Evolutionary conservation across 2,888 invertebrate genomes (phyloP).

Genomic region (Agrotis clavis): DNA sequence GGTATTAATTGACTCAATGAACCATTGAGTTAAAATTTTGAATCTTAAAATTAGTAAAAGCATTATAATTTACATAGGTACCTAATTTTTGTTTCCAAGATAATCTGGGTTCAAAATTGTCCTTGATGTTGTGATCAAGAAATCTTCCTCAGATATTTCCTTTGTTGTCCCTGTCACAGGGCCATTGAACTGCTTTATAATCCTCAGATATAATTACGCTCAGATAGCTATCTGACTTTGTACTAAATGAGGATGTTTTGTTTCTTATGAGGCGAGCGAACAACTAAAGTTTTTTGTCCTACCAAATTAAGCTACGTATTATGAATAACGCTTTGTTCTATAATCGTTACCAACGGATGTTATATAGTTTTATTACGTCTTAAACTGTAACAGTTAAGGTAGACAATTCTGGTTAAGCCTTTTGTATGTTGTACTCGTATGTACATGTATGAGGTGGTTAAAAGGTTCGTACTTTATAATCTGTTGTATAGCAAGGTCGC

Average conservation of each 20-base stretch:
- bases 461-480: background rate
- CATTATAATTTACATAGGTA: constrained; percentile 18
- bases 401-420: background rate
- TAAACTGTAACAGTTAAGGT: constrained; percentile 30
- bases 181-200: constrained; percentile 71
- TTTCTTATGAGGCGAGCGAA: constrained; percentile 67
- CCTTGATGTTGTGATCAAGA: constrained; percentile 30
- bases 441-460: background rate
- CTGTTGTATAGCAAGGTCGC: background rate
- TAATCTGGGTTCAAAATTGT: constrained; percentile 28
- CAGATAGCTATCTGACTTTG: constrained; percentile 80
- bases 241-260: constrained; percentile 84
- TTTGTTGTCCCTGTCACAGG: constrained; percentile 55
- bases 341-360: constrained; percentile 65
- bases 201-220: constrained; percentile 82
- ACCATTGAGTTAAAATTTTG: background rate
- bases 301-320: constrained; percentile 75
- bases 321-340: constrained; percentile 72
- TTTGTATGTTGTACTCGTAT: background rate
- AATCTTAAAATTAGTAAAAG: background rate
- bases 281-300: constrained; percentile 73
- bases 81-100: constrained; percentile 12
- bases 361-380: constrained; percentile 45
- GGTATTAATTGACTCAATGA: no score
- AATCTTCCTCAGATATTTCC: constrained; percentile 38